A percentile compares a stretch with the other conserved stretches of the same genome.
These are phyloP conservation scores for Oophaga pumilio DNA, from an alignment of 2,113 vertebrate genomes.

Conservation along the genomic window DNA sequence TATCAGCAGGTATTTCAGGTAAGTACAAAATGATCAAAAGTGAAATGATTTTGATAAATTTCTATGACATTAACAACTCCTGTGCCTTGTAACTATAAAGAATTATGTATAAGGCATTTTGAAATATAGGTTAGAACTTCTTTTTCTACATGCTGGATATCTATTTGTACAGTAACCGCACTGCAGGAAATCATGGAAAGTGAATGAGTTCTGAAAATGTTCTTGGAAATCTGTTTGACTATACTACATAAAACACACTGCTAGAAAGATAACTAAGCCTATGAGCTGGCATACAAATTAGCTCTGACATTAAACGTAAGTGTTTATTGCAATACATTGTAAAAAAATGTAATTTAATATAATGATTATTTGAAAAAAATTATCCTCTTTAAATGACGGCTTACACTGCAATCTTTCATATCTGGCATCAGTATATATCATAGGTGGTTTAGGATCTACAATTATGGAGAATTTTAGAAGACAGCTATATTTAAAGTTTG, in stretches of 20 bases:
- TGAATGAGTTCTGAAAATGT: constrained; percentile 41
- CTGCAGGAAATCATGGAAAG: constrained; percentile 48
- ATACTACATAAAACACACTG: neutral
- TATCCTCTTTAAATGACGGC: neutral
- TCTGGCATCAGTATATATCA: neutral
- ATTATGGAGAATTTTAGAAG: too few relatives aligned
- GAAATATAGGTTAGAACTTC: constrained; percentile 51
- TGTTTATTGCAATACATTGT: neutral
- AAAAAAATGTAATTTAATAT: neutral
- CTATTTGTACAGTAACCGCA: constrained; percentile 41
- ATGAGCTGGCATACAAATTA: constrained; percentile 22
- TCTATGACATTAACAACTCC: constrained; percentile 52
- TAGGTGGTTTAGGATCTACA: too few relatives aligned
- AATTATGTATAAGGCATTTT: constrained; percentile 53
- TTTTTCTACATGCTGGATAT: constrained; percentile 26
- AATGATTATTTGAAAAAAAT: neutral
- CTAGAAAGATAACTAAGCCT: neutral
- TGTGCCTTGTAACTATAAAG: constrained; percentile 52
- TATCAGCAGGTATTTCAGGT: constrained; percentile 52
- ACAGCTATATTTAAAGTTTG: too few relatives aligned
- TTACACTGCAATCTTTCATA: neutral
- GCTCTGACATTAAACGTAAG: neutral
- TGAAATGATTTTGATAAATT: constrained; percentile 46
- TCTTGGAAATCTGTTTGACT: constrained; percentile 49
- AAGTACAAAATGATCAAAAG: constrained; percentile 54